Percentiles rank a stretch among this genome's conserved stretches.
These are phyloP conservation scores for Pampusana beccarii DNA, from an alignment of 2,113 vertebrate genomes.

Conservation along the genomic window DNA sequence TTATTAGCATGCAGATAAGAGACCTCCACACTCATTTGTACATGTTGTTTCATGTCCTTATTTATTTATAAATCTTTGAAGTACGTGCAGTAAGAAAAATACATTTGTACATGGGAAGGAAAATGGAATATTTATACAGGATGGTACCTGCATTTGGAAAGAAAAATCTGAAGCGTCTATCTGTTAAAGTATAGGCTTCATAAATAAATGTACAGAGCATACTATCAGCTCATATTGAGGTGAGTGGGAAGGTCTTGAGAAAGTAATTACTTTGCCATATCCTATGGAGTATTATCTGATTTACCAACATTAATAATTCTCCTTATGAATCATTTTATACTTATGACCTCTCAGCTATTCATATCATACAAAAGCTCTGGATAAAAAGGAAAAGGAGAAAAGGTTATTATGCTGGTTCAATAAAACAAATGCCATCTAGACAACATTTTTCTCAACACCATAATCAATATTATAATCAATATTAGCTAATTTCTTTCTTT, in stretches of 20 bases:
- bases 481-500: neutral
- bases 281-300: neutral
- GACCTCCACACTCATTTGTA: neutral
- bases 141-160: neutral
- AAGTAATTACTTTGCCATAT: neutral
- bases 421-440: neutral
- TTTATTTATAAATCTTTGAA: neutral
- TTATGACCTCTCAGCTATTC: neutral
- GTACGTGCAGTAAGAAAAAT: neutral
- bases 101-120: neutral
- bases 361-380: neutral
- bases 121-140: neutral
- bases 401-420: neutral
- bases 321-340: neutral
- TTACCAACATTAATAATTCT: constrained; percentile 18
- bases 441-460: neutral
- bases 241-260: neutral
- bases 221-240: neutral
- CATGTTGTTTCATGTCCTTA: neutral
- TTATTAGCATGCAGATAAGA: neutral
- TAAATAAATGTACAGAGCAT: neutral
- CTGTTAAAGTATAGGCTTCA: neutral
- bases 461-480: neutral
- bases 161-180: neutral
- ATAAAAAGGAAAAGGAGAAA: neutral